These are phyloP conservation scores for Pseudochaenichthys georgianus DNA, from an alignment of 2,797 vertebrate species.

Conservation along the genomic window DNA sequence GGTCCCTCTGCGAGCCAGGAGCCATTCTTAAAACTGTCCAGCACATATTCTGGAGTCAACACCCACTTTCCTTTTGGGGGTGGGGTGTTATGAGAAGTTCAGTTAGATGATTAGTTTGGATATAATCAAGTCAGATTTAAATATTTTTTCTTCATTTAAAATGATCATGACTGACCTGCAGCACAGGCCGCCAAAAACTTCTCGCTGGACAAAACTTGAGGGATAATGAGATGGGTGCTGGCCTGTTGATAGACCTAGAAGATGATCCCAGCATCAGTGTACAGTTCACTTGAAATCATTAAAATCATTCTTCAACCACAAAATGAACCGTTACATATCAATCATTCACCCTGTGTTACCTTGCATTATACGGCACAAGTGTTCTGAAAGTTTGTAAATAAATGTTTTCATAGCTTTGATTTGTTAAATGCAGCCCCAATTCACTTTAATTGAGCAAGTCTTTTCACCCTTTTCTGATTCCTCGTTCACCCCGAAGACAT, in stretches of 20 bases:
- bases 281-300: not conserved
- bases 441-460: too few species aligned
- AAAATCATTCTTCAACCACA: too few species aligned
- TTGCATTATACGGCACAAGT: too few species aligned
- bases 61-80: constrained; percentile 92
- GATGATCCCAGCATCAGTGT: constrained; percentile 25
- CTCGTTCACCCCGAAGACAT: too few species aligned
- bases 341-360: too few species aligned
- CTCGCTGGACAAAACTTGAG: constrained; percentile 89
- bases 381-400: too few species aligned
- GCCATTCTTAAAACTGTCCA: constrained; percentile 91
- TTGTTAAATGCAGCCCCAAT: too few species aligned
- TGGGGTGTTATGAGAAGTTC: not conserved
- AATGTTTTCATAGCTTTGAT: too few species aligned
- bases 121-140: not conserved
- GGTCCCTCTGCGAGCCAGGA: constrained; percentile 92
- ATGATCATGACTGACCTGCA: constrained; percentile 86
- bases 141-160: not conserved
- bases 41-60: constrained; percentile 92
- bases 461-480: too few species aligned
- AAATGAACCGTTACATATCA: too few species aligned
- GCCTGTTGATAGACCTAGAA: constrained; percentile 87
- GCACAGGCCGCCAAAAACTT: constrained; percentile 96
- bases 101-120: not conserved
- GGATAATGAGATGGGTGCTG: constrained; percentile 92